Evolutionary conservation across 2,113 vertebrate genomes (phyloP).

Genomic region (Protomyctophum bolini): DNA sequence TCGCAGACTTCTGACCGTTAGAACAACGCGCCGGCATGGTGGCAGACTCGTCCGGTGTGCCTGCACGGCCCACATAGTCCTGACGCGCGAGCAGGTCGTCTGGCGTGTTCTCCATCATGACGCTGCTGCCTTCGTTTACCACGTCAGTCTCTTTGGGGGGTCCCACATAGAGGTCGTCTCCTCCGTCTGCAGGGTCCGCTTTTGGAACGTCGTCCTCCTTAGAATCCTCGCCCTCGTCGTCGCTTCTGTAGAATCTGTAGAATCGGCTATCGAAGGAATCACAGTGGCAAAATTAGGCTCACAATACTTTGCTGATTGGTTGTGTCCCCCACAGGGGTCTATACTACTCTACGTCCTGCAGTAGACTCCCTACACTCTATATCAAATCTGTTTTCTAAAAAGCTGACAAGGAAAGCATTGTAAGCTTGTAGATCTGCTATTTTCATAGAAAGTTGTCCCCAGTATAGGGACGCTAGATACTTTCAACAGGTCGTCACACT

Average conservation of each 20-base stretch:
- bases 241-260: conserved; percentile 36
- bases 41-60: conserved; percentile 19
- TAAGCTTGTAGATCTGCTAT: too few species aligned
- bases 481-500: too few species aligned
- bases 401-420: too few species aligned
- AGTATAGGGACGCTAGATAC: too few species aligned
- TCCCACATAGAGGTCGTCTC: conserved; percentile 28
- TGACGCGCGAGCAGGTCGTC: conserved; percentile 30
- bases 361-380: too few species aligned
- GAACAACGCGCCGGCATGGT: conserved; percentile 19
- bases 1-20: conserved; percentile 62
- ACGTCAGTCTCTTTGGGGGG: conserved; percentile 13
- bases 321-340: background rate
- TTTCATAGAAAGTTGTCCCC: too few species aligned
- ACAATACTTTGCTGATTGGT: background rate
- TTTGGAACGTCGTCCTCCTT: conserved; percentile 26
- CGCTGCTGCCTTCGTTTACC: conserved; percentile 16
- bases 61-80: conserved; percentile 36
- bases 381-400: too few species aligned
- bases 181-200: conserved; percentile 23
- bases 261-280: background rate
- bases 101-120: conserved; percentile 13
- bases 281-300: background rate
- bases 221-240: conserved; percentile 34
- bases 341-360: too few species aligned